These are phyloP conservation scores for Diachasmimorpha longicaudata DNA, from an alignment of 1,140 invertebrate genomes.

Conservation along the genomic window DNA sequence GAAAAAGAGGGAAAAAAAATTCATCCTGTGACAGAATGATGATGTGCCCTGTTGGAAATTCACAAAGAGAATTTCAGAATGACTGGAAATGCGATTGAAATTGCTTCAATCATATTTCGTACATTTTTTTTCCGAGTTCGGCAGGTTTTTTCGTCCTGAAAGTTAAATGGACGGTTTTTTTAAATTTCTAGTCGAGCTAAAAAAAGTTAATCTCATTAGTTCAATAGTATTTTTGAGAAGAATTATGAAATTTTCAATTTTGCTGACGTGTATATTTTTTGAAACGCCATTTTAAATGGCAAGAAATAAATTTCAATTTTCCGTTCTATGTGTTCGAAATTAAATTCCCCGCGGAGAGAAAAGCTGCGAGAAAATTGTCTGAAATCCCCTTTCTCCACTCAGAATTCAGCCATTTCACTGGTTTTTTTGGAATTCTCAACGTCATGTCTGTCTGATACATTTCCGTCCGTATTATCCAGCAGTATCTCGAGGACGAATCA, in stretches of 20 bases:
- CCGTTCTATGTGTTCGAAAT: too few species aligned
- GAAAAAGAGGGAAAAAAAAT: background rate
- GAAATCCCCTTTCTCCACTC: background rate
- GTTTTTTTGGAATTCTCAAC: background rate
- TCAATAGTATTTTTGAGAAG: too few species aligned
- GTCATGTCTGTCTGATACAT: constrained; percentile 1
- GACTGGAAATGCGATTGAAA: constrained; percentile 15
- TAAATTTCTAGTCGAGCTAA: too few species aligned
- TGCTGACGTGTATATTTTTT: too few species aligned
- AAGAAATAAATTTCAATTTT: too few species aligned
- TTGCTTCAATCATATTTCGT: background rate
- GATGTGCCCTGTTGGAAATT: background rate
- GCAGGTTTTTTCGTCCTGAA: background rate
- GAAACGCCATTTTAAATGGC: too few species aligned
- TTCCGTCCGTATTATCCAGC: background rate
- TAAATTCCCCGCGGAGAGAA: too few species aligned
- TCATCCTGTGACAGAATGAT: constrained; percentile 12
- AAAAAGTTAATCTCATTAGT: too few species aligned
- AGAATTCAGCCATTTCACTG: background rate
- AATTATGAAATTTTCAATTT: too few species aligned
- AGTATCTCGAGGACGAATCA: background rate
- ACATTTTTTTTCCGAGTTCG: background rate
- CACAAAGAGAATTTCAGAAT: constrained; percentile 25
- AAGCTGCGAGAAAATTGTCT: too few species aligned
- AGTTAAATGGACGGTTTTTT: background rate